Evolutionary conservation across 1,140 invertebrate species (phyloP).

Genomic region (Arion vulgaris): DNA sequence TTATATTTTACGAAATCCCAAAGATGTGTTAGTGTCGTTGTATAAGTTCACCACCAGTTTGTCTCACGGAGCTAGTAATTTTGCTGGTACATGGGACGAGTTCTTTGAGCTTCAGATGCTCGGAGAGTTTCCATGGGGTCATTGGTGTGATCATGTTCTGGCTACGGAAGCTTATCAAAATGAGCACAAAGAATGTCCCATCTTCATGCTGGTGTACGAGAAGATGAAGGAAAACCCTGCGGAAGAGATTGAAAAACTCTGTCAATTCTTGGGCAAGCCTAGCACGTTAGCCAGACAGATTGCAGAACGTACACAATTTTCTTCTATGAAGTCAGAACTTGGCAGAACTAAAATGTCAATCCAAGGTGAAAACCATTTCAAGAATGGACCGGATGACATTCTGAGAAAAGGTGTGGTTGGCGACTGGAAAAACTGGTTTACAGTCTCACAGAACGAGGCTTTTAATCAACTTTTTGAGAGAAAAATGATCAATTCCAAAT

Average conservation of each 20-base stretch:
- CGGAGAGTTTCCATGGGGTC: slow-evolving; percentile 6
- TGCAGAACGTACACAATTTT: slow-evolving; percentile 1
- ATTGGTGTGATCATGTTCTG: slow-evolving; percentile 15
- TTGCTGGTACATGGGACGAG: not conserved
- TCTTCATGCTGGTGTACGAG: slow-evolving; percentile 3
- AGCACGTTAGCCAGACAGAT: not conserved
- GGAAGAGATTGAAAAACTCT: slow-evolving; percentile 10
- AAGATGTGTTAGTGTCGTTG: slow-evolving; percentile 53
- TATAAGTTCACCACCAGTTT: slow-evolving; percentile 39
- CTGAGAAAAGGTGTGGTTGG: slow-evolving; percentile 38
- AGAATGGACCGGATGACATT: not conserved
- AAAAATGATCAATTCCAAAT: slow-evolving; percentile 18
- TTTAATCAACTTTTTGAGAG: slow-evolving; percentile 37
- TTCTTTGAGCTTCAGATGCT: slow-evolving; percentile 20
- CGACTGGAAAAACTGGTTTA: slow-evolving; percentile 53
- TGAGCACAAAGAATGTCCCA: not conserved
- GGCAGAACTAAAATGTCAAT: not conserved
- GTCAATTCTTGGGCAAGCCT: not conserved
- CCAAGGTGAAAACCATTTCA: not conserved
- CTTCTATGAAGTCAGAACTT: slow-evolving; percentile 8
- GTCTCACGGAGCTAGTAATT: not conserved
- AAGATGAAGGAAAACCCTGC: not conserved
- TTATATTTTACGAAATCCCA: slow-evolving; percentile 52
- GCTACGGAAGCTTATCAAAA: not conserved
- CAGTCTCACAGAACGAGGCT: slow-evolving; percentile 40